phyloP scores from a whole-genome alignment of 2,888 invertebrate genomes.

The Branchellion lobata region DNA sequence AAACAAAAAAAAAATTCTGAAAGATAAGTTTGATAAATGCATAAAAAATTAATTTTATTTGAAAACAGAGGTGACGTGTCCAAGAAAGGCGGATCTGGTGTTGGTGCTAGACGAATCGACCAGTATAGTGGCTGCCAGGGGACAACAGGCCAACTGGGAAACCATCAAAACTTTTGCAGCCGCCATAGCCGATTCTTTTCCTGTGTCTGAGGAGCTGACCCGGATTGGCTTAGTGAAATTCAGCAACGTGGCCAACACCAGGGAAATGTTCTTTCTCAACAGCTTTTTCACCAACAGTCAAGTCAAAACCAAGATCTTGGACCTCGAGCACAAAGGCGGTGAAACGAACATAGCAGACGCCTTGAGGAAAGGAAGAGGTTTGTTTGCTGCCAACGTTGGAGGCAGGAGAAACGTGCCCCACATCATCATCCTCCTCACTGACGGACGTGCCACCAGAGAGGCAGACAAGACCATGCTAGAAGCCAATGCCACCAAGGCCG shows the following conservation, averaged over 20 bases:
- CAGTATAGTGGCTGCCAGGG: slow-evolving; percentile 35
- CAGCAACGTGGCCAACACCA: slow-evolving; percentile 18
- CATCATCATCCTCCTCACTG: slow-evolving; percentile 47
- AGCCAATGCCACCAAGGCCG: slow-evolving; percentile 44
- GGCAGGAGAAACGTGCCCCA: slow-evolving; percentile 45
- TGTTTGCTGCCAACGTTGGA: slow-evolving; percentile 37
- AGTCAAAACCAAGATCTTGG: slow-evolving; percentile 27
- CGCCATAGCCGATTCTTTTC: slow-evolving; percentile 35
- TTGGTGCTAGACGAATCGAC: slow-evolving; percentile 46
- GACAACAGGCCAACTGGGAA: slow-evolving; percentile 43
- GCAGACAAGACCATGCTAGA: slow-evolving; percentile 41
- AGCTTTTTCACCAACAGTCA: background rate
- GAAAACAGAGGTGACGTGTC: slow-evolving; percentile 39
- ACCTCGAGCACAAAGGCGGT: slow-evolving; percentile 39
- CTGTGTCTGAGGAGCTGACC: slow-evolving; percentile 34
- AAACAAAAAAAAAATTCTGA: too few species aligned
- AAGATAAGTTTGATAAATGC: too few species aligned
- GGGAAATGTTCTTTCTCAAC: slow-evolving; percentile 16
- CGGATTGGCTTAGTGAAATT: slow-evolving; percentile 41
- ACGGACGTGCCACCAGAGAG: slow-evolving; percentile 48
- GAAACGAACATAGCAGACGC: slow-evolving; percentile 48
- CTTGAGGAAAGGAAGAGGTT: slow-evolving; percentile 20
- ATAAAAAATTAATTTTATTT: background rate
- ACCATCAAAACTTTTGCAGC: slow-evolving; percentile 42
- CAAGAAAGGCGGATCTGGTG: slow-evolving; percentile 44